These are phyloP conservation scores for Rhogogaster chlorosoma DNA, from an alignment of 2,888 invertebrate species.

Conservation along the genomic window DNA sequence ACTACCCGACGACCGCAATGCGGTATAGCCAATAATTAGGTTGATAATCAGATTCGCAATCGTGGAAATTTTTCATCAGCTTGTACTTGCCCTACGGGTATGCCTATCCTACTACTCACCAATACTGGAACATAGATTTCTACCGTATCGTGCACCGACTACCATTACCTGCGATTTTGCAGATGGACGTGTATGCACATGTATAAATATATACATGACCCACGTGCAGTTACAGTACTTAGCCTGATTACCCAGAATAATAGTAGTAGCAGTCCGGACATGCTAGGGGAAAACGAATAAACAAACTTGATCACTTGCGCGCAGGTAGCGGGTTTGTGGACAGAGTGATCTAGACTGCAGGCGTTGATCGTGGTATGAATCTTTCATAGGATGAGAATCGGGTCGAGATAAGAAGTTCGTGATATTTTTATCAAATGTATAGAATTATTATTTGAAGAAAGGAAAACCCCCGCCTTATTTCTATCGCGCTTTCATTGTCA, in stretches of 20 bases:
- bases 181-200: neutral
- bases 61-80: neutral
- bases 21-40: neutral
- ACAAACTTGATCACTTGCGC: slow-evolving; percentile 38
- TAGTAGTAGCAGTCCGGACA: slow-evolving; percentile 28
- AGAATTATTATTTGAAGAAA: slow-evolving; percentile 13
- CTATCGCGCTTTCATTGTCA: neutral
- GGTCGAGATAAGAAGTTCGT: slow-evolving; percentile 4
- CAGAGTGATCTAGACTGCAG: neutral
- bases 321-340: neutral
- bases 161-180: slow-evolving; percentile 25
- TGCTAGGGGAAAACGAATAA: slow-evolving; percentile 24
- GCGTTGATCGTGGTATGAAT: slow-evolving; percentile 12
- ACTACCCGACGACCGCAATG: neutral
- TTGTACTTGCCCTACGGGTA: slow-evolving; percentile 31
- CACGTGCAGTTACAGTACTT: slow-evolving; percentile 47
- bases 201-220: neutral
- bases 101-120: slow-evolving; percentile 16
- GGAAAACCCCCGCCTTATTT: neutral
- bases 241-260: slow-evolving; percentile 48
- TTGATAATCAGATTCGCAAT: slow-evolving; percentile 10
- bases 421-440: slow-evolving; percentile 27
- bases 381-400: neutral
- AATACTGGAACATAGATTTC: slow-evolving; percentile 14
- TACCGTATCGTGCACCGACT: slow-evolving; percentile 35